Conservation (phyloP, 2,113 vertebrate species). For the Leuciscus idus region DNA sequence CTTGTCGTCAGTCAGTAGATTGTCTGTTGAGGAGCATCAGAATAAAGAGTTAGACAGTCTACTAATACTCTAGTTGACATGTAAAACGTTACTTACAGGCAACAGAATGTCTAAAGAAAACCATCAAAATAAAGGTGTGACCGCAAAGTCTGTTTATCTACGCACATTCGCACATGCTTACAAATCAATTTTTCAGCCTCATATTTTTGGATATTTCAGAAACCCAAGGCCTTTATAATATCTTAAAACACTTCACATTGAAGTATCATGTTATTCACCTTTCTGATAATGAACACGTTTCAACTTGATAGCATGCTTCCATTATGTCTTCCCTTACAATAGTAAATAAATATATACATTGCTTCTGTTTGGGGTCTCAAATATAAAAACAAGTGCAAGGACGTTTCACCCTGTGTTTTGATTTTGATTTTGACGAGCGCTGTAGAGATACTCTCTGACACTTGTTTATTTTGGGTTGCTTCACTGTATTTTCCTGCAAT, state of each 20-base stretch:
- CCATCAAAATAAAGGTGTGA: too few species aligned
- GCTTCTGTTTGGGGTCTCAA: background rate
- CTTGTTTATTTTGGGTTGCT: background rate
- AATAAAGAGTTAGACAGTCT: too few species aligned
- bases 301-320: background rate
- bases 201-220: background rate
- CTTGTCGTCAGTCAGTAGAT: too few species aligned
- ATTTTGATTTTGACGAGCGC: background rate
- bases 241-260: background rate
- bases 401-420: background rate
- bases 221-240: background rate
- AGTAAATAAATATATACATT: too few species aligned
- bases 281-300: background rate
- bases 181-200: background rate
- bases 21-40: too few species aligned
- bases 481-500: background rate
- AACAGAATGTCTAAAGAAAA: too few species aligned
- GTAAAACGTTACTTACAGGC: too few species aligned
- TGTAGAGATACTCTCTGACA: background rate
- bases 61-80: too few species aligned
- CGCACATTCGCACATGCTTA: background rate
- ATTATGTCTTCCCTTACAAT: too few species aligned
- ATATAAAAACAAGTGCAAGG: background rate
- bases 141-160: background rate
- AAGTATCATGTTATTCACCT: background rate